Evolutionary conservation across 2,113 vertebrate genomes (phyloP).

Genomic region (Ibidorhyncha struthersii): DNA sequence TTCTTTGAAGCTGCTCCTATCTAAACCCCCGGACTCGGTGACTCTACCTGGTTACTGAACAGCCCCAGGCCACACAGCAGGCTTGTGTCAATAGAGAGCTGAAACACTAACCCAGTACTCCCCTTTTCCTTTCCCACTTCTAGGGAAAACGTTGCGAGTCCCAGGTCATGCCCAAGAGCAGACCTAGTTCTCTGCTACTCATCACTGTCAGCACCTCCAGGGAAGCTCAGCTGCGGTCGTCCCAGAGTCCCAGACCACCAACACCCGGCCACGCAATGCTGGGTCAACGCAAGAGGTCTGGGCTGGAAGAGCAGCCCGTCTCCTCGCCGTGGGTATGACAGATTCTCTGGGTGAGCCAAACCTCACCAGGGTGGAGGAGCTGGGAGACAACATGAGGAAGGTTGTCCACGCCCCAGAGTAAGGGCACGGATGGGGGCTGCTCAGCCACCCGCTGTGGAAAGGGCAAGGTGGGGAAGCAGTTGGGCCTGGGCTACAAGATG

Average conservation of each 20-base stretch:
- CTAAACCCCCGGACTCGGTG: background rate
- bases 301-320: background rate
- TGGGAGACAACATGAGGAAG: background rate
- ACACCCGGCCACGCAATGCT: accelerated
- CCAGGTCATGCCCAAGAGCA: background rate
- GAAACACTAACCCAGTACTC: background rate
- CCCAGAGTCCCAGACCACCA: background rate
- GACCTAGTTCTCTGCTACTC: background rate
- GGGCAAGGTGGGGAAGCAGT: background rate
- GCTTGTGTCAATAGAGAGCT: conserved; percentile 8
- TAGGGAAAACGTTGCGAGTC: background rate
- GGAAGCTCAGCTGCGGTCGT: background rate
- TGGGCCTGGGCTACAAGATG: background rate
- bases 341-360: background rate
- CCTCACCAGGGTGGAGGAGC: background rate
- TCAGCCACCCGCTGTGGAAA: background rate
- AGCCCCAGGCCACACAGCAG: background rate
- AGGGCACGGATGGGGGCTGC: background rate
- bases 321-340: accelerated
- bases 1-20: conserved; percentile 48
- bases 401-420: background rate
- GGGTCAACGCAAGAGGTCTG: background rate
- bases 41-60: conserved; percentile 28
- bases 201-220: background rate
- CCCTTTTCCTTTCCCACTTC: background rate